Evolutionary conservation across 1,140 invertebrate genomes (phyloP).

Genomic region (Heliconius hermathena): DNA sequence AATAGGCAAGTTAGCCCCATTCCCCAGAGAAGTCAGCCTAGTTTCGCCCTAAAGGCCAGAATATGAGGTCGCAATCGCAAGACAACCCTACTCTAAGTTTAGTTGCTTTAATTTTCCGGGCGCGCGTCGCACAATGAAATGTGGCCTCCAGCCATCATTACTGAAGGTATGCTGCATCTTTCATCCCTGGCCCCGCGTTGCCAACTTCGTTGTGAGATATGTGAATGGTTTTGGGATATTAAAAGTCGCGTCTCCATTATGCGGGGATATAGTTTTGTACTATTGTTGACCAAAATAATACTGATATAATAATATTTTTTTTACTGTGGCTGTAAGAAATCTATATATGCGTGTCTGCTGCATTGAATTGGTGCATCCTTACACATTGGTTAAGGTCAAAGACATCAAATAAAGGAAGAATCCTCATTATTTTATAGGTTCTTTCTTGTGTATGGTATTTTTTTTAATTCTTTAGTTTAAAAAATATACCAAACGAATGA

Average conservation of each 20-base stretch:
- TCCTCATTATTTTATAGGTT: not conserved
- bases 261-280: conserved; percentile 26
- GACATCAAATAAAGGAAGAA: not conserved
- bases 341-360: not conserved
- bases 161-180: conserved; percentile 43
- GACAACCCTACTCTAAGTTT: conserved; percentile 42
- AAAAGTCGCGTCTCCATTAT: conserved; percentile 39
- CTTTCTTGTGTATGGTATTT: no score
- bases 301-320: not conserved
- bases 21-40: not conserved
- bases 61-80: not conserved
- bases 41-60: not conserved
- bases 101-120: conserved; percentile 56
- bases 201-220: conserved; percentile 48
- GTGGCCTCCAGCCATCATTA: conserved; percentile 53
- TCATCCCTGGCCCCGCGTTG: conserved; percentile 39
- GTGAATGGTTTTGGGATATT: conserved; percentile 44
- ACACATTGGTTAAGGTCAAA: not conserved
- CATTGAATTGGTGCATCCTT: not conserved
- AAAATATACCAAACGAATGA: no score
- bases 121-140: conserved; percentile 48
- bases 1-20: not conserved
- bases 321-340: not conserved
- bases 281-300: not conserved
- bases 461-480: no score